These are phyloP conservation scores for Adoxophyes honmai DNA, from an alignment of 1,140 invertebrate genomes.

Conservation along the genomic window DNA sequence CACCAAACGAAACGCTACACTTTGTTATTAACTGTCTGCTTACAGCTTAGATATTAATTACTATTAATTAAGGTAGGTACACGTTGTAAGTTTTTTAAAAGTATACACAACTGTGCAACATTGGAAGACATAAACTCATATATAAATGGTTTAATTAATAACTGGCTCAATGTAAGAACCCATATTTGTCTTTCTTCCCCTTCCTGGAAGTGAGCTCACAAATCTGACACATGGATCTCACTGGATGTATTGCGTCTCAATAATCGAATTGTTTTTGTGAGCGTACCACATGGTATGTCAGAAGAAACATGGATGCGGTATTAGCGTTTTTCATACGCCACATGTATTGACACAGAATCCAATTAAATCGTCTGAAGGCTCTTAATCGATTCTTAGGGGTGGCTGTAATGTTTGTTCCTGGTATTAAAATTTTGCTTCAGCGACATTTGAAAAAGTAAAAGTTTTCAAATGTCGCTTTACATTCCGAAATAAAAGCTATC, in stretches of 20 bases:
- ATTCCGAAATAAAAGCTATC: no score
- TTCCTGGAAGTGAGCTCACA: not conserved
- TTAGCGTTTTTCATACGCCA: slow-evolving; percentile 4
- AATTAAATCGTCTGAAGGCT: slow-evolving; percentile 31
- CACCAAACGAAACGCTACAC: no score
- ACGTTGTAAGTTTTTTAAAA: no score
- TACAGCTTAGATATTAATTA: no score
- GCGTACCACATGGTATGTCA: not conserved
- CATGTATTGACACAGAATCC: slow-evolving; percentile 21
- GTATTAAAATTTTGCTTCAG: no score
- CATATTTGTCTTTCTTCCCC: not conserved
- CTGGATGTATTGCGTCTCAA: slow-evolving; percentile 12
- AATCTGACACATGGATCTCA: slow-evolving; percentile 10
- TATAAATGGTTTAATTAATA: no score
- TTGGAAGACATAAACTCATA: no score
- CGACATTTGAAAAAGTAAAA: no score
- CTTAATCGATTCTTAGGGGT: slow-evolving; percentile 24
- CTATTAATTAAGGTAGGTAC: no score
- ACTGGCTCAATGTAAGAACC: slow-evolving; percentile 24
- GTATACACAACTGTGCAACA: no score
- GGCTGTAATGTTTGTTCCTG: slow-evolving; percentile 15
- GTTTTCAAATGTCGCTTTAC: no score
- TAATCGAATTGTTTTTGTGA: slow-evolving; percentile 12
- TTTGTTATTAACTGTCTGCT: no score
- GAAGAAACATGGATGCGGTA: not conserved